Evolutionary conservation across 1,140 invertebrate genomes (phyloP), one percentile per base, ranked within the genome.

Genomic region (Lordiphosa stackelbergi): DNA sequence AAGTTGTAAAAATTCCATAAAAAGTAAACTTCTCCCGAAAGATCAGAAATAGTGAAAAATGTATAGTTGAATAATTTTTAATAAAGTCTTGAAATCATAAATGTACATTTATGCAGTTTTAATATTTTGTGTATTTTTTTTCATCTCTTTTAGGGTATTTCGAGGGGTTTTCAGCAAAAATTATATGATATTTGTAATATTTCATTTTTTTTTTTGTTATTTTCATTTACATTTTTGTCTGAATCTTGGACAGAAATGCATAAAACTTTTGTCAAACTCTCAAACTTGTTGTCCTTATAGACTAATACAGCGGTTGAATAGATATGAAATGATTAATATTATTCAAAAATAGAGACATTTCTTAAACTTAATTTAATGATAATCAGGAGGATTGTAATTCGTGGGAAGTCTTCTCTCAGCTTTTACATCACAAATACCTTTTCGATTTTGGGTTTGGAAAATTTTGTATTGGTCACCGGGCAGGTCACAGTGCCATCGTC

Each of bases 351-450:
- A 74, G 47, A 74, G 61, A 71, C 53, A 42, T 58, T 59, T 65
- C 37, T 66, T 49, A 66, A 46, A 24, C 72, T 79, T 75, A 79
- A 75, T 37, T 57, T 74, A 77, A 46, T 73, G 51, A 56, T 61
- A 66, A 48, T 69, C 51, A 41, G 31, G 10, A 36, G 53, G 42
- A 53, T 57, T 31, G 37, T 46, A 40, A 35, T 37, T 41, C 35
- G 35, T 43, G 22, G 47, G 28, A 37, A 52, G 34, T 52, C 36
- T 37, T 43, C 35, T 37, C 6, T 36, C 31, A 38, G 61, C 43
- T 24, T 48, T 64, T 93, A 97, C 95, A 97, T 97, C 16, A 98
- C 96, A 88, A 94, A 98, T 28, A 98, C 96, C 89, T 98, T 98
- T 87, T 98, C 96, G 31, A 95, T 94, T 88, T 96, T 95, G 78